Conservation (phyloP, 2,797 vertebrate genomes). For the Diplodus sargus region DNA sequence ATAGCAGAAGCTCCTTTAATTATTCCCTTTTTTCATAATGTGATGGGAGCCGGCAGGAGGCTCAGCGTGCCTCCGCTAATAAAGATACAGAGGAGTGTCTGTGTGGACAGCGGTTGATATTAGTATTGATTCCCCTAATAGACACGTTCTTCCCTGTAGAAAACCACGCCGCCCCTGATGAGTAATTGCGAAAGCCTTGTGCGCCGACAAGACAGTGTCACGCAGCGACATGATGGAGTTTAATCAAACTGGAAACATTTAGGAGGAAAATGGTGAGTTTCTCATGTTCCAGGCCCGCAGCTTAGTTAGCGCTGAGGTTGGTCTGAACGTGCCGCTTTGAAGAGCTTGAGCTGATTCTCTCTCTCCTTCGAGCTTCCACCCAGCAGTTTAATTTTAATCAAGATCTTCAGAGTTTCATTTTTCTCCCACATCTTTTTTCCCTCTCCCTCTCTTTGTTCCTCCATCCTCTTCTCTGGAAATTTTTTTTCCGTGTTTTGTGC, state of each 20-base stretch:
- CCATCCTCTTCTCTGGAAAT: conserved; percentile 39
- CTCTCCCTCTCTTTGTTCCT: conserved; percentile 57
- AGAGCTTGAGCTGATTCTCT: conserved; percentile 48
- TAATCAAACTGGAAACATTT: conserved; percentile 35
- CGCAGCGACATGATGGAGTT: conserved; percentile 29
- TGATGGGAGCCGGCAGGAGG: conserved; percentile 35
- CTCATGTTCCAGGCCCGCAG: background rate
- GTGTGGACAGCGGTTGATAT: conserved; percentile 58
- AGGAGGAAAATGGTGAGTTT: conserved; percentile 13
- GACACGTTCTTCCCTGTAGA: conserved; percentile 53
- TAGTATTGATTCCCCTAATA: conserved; percentile 74
- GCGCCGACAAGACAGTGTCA: conserved; percentile 24
- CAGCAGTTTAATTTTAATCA: conserved; percentile 61
- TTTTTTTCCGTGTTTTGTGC: conserved; percentile 33
- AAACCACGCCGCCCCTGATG: conserved; percentile 29
- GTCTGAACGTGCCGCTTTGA: conserved; percentile 50
- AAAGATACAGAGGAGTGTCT: conserved; percentile 50
- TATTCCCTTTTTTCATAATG: conserved; percentile 60
- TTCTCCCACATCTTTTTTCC: conserved; percentile 34
- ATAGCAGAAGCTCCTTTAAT: conserved; percentile 52
- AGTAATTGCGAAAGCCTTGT: conserved; percentile 37
- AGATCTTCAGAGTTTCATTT: conserved; percentile 65
- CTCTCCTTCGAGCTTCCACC: conserved; percentile 36
- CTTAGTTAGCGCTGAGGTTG: conserved; percentile 27
- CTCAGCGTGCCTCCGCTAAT: conserved; percentile 46